Conservation (phyloP, 2,888 invertebrate species). For the Metopia argyrocephala region DNA sequence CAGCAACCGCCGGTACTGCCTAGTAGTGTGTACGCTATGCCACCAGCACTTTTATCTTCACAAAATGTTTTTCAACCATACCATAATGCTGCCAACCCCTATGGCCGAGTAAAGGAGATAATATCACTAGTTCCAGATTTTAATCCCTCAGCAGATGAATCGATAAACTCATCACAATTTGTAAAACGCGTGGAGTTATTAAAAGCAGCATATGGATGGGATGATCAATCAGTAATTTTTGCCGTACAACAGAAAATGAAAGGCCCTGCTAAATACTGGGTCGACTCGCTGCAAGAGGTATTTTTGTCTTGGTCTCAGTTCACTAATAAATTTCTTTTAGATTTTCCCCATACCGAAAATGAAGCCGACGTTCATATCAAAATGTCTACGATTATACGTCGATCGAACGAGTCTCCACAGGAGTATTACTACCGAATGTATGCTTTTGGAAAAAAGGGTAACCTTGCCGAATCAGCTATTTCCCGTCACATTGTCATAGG, state of each 20-base stretch:
- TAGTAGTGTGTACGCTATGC: no score
- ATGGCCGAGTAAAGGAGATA: conserved; percentile 9
- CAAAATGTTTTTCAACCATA: no score
- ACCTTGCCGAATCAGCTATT: conserved; percentile 37
- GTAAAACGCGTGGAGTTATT: conserved; percentile 4
- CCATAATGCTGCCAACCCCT: neutral
- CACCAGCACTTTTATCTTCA: no score
- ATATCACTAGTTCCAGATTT: conserved; percentile 37
- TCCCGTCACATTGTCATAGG: conserved; percentile 50
- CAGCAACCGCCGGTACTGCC: no score
- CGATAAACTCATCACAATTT: conserved; percentile 25
- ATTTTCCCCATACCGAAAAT: conserved; percentile 14
- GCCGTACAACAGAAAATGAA: conserved; percentile 50
- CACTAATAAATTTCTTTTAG: conserved; percentile 11
- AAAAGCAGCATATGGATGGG: conserved; percentile 47
- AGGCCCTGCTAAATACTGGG: conserved; percentile 42
- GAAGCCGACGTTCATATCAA: conserved; percentile 27
- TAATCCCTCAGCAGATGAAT: conserved; percentile 39
- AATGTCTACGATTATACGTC: conserved; percentile 31
- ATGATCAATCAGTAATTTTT: conserved; percentile 37
- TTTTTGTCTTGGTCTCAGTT: conserved; percentile 31
- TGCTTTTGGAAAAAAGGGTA: conserved; percentile 36
- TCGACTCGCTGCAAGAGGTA: conserved; percentile 31
- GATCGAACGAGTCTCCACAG: neutral
- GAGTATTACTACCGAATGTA: conserved; percentile 44